A percentile compares a stretch with the other conserved stretches of the same genome.
Evolutionary conservation across 1,140 invertebrate genomes (phyloP).

Genomic region (Mylabris phalerata): DNA sequence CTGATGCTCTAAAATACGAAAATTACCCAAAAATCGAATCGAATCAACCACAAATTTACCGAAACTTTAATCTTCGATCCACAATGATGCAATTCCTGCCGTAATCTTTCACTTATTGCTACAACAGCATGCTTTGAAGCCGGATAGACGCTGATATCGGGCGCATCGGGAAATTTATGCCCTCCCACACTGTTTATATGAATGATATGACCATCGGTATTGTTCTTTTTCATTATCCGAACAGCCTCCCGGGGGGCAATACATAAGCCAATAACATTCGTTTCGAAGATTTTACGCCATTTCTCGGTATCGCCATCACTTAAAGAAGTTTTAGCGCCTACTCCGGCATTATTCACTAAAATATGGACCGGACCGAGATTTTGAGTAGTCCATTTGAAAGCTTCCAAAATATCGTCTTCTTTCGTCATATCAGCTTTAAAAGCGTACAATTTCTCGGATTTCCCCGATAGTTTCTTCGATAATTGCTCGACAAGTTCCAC

Average conservation of each 20-base stretch:
- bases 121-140: conserved; percentile 66
- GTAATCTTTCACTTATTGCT: conserved; percentile 54
- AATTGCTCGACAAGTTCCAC: conserved; percentile 49
- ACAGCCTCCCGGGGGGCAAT: conserved; percentile 59
- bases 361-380: conserved; percentile 59
- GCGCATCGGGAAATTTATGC: conserved; percentile 41
- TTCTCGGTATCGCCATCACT: conserved; percentile 42
- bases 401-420: conserved; percentile 54
- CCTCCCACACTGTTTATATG: conserved; percentile 59
- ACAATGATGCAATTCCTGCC: conserved; percentile 54
- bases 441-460: conserved; percentile 43
- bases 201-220: conserved; percentile 61
- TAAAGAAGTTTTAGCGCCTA: conserved; percentile 34
- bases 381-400: conserved; percentile 57
- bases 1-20: neutral
- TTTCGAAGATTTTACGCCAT: conserved; percentile 52
- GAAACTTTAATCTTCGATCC: conserved; percentile 58
- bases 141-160: conserved; percentile 48
- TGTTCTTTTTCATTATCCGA: conserved; percentile 58
- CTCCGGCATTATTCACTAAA: conserved; percentile 68
- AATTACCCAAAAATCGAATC: neutral
- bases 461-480: conserved; percentile 11
- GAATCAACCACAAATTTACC: conserved; percentile 41
- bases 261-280: conserved; percentile 63
- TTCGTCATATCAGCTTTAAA: conserved; percentile 58